These are phyloP conservation scores for Columba guinea DNA, from an alignment of 2,797 vertebrate species.

Conservation along the genomic window DNA sequence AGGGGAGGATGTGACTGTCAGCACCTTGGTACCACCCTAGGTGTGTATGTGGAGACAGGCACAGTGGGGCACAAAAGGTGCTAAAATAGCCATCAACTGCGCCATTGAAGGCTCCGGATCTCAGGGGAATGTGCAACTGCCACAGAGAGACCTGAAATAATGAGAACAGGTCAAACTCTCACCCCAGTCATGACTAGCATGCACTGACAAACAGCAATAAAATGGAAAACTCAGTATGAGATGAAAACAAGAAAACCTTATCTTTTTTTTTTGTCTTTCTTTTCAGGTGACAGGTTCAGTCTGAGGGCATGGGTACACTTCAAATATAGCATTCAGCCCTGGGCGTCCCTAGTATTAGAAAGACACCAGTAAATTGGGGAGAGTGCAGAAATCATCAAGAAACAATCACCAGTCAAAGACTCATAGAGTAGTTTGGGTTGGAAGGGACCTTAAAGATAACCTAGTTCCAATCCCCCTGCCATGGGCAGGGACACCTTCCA, in stretches of 20 bases:
- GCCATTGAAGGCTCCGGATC: no score
- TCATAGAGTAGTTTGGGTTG: no score
- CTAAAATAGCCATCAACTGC: no score
- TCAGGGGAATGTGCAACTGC: no score
- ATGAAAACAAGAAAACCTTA: not conserved
- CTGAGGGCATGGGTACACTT: not conserved
- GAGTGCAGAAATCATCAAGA: not conserved
- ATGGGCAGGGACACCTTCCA: no score
- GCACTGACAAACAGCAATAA: not conserved
- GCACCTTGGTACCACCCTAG: no score
- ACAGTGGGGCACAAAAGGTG: no score
- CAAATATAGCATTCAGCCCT: not conserved
- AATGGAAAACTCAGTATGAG: not conserved
- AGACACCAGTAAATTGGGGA: not conserved
- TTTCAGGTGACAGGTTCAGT: not conserved
- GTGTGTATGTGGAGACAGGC: no score
- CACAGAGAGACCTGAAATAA: not conserved
- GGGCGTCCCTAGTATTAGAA: not conserved
- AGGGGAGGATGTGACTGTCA: no score
- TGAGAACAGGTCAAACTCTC: fast-evolving
- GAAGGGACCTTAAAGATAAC: no score
- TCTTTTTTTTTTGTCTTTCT: not conserved
- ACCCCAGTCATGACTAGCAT: not conserved
- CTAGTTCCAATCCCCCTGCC: no score
- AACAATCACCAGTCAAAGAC: not conserved